Evolutionary conservation across 2,113 vertebrate genomes (phyloP).

Genomic region (Onychorhynchus coronatus): DNA sequence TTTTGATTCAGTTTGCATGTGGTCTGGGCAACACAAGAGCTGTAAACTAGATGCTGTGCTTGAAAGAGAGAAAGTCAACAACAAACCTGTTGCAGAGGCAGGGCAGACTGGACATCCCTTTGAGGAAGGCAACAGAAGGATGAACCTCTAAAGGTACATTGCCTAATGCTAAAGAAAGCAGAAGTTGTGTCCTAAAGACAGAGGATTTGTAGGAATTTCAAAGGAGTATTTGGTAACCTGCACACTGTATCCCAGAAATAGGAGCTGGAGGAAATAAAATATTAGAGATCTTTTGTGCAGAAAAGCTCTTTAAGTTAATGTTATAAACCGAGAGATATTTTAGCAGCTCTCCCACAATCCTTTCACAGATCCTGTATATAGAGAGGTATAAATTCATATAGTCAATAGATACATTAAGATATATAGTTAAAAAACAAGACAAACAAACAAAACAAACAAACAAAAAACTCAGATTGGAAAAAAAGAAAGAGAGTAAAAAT

Average conservation of each 20-base stretch:
- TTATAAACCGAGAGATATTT: not conserved
- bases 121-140: not conserved
- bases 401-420: not conserved
- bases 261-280: not conserved
- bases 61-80: not conserved
- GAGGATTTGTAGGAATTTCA: not conserved
- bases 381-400: not conserved
- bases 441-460: not conserved
- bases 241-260: not conserved
- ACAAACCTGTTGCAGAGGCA: not conserved
- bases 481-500: not conserved
- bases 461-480: accelerated
- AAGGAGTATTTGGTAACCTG: accelerated
- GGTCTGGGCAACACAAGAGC: not conserved
- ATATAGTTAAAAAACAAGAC: not conserved
- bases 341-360: not conserved
- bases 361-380: not conserved
- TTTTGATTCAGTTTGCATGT: not conserved
- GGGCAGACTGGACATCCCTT: not conserved
- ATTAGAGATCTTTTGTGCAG: not conserved
- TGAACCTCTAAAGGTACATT: not conserved
- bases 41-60: not conserved
- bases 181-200: not conserved
- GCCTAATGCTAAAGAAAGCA: not conserved
- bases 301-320: not conserved